Percentiles rank a stretch among this genome's conserved stretches.
These are phyloP conservation scores for Oeneis ivallda DNA, from an alignment of 2,888 invertebrate genomes.

Conservation along the genomic window DNA sequence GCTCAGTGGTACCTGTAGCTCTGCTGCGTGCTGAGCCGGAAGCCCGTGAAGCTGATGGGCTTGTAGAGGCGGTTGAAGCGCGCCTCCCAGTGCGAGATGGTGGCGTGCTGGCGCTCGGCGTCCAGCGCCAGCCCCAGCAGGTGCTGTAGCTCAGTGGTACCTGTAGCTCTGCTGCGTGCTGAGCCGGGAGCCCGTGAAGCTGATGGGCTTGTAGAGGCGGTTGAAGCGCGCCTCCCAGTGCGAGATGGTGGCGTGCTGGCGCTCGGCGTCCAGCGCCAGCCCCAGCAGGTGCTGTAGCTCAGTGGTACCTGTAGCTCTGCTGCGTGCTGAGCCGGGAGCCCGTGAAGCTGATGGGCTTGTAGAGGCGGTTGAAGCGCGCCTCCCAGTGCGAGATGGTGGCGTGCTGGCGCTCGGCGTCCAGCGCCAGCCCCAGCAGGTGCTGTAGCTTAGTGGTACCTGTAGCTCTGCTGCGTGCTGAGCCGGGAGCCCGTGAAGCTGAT, in stretches of 20 bases:
- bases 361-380: slow-evolving; percentile 89
- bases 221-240: slow-evolving; percentile 94
- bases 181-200: slow-evolving; percentile 79
- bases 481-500: slow-evolving; percentile 80
- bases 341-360: slow-evolving; percentile 82
- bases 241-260: slow-evolving; percentile 92
- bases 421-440: slow-evolving; percentile 90
- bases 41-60: slow-evolving; percentile 79
- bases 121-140: slow-evolving; percentile 93
- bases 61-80: slow-evolving; percentile 89
- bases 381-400: slow-evolving; percentile 95
- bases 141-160: slow-evolving; percentile 92
- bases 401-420: slow-evolving; percentile 94
- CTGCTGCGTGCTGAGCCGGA: slow-evolving; percentile 83
- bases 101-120: slow-evolving; percentile 92
- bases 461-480: slow-evolving; percentile 83
- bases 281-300: slow-evolving; percentile 94
- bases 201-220: slow-evolving; percentile 85
- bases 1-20: slow-evolving; percentile 86
- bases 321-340: slow-evolving; percentile 83
- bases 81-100: slow-evolving; percentile 95
- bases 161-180: slow-evolving; percentile 84
- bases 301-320: slow-evolving; percentile 82
- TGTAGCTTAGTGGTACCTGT: slow-evolving; percentile 87
- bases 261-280: slow-evolving; percentile 92